Evolutionary conservation across 1,140 invertebrate species (phyloP).

Genomic region (Camponotus pennsylvanicus): DNA sequence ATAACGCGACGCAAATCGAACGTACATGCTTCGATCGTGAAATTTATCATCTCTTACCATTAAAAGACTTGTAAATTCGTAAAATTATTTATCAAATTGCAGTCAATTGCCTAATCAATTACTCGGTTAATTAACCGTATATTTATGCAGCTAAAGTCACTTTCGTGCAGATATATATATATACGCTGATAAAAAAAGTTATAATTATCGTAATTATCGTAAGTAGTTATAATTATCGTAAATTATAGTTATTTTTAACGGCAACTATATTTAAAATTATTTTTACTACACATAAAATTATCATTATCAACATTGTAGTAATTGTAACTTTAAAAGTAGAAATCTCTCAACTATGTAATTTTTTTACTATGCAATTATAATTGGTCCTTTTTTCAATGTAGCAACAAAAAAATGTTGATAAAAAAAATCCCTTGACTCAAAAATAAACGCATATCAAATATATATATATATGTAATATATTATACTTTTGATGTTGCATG

Average conservation of each 20-base stretch:
- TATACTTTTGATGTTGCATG: neutral
- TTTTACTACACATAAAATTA: too few species aligned
- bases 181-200: too few species aligned
- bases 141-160: neutral
- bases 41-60: neutral
- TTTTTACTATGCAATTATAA: too few species aligned
- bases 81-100: neutral
- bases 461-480: neutral
- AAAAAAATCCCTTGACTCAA: neutral
- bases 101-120: too few species aligned
- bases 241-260: too few species aligned
- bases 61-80: neutral
- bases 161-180: neutral
- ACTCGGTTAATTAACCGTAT: neutral
- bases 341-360: too few species aligned
- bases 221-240: too few species aligned
- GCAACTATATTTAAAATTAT: too few species aligned
- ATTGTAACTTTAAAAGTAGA: too few species aligned
- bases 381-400: too few species aligned
- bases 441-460: neutral
- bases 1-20: conserved; percentile 10
- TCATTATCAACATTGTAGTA: too few species aligned
- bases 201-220: too few species aligned
- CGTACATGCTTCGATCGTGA: conserved; percentile 12
- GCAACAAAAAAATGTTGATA: neutral